Evolutionary conservation across 2,113 vertebrate species (phyloP).

Genomic region (Fregata magnificens): DNA sequence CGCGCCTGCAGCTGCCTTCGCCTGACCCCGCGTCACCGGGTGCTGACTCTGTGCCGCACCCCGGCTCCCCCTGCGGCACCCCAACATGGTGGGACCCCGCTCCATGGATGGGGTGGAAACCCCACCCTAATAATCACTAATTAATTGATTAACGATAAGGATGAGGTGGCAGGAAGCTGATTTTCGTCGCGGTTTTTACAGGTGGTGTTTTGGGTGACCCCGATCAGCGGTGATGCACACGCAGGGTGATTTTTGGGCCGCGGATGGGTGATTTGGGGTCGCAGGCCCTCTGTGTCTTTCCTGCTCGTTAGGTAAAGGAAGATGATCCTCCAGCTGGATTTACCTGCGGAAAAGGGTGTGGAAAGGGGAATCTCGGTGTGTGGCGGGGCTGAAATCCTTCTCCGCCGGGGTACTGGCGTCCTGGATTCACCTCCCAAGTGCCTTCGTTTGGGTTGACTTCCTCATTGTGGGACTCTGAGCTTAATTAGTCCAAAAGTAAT

Average conservation of each 20-base stretch:
- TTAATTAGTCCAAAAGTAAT: not conserved
- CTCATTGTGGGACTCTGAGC: fast-evolving
- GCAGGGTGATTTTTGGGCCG: not conserved
- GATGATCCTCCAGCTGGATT: not conserved
- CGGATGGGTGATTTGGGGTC: not conserved
- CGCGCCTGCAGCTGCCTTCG: not conserved
- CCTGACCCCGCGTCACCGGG: not conserved
- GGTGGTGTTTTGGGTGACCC: fast-evolving
- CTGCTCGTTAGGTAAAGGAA: not conserved
- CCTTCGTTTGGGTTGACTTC: fast-evolving
- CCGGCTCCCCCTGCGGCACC: not conserved
- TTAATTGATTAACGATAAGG: not conserved
- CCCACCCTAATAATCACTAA: not conserved
- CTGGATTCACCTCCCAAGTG: not conserved
- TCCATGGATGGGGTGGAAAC: not conserved
- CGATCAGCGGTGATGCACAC: fast-evolving
- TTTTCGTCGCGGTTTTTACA: not conserved
- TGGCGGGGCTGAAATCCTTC: fast-evolving
- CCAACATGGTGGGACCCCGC: fast-evolving
- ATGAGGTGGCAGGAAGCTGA: not conserved
- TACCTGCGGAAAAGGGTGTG: fast-evolving
- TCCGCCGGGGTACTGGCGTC: fast-evolving
- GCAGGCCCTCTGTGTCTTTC: not conserved
- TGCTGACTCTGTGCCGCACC: fast-evolving
- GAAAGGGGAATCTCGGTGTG: not conserved